These are phyloP conservation scores for Lates japonicus DNA, from an alignment of 2,797 vertebrate genomes.

Conservation along the genomic window DNA sequence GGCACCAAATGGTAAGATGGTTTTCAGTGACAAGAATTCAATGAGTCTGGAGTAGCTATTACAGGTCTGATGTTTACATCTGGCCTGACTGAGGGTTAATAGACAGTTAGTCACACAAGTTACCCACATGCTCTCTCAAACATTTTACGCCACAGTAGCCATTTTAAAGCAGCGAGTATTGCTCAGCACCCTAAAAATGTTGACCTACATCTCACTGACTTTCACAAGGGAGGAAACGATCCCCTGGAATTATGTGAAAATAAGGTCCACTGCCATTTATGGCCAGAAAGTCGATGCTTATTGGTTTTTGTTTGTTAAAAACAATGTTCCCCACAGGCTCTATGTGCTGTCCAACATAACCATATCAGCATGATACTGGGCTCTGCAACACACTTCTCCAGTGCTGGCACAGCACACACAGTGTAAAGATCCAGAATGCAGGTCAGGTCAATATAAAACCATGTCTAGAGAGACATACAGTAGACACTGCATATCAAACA, in stretches of 20 bases:
- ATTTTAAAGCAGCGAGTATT: background rate
- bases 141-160: constrained; percentile 7
- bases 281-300: constrained; percentile 14
- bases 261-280: constrained; percentile 23
- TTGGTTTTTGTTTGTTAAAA: constrained; percentile 18
- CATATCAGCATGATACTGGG: constrained; percentile 6
- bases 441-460: constrained; percentile 5
- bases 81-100: constrained; percentile 10
- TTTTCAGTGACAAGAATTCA: background rate
- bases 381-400: constrained; percentile 5
- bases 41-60: background rate
- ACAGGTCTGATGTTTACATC: background rate
- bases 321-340: constrained; percentile 27
- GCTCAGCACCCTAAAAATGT: constrained; percentile 18
- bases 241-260: constrained; percentile 17
- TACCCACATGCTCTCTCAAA: constrained; percentile 12
- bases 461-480: constrained; percentile 1
- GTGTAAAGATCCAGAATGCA: constrained; percentile 3
- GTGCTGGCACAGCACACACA: constrained; percentile 14
- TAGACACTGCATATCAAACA: background rate
- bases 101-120: background rate
- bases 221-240: background rate
- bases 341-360: constrained; percentile 25
- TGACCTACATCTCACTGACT: constrained; percentile 19
- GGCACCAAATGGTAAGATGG: background rate